Percentiles rank a stretch among this genome's conserved stretches.
phyloP scores from a whole-genome alignment of 2,888 invertebrate species.

The Diloba caeruleocephala region DNA sequence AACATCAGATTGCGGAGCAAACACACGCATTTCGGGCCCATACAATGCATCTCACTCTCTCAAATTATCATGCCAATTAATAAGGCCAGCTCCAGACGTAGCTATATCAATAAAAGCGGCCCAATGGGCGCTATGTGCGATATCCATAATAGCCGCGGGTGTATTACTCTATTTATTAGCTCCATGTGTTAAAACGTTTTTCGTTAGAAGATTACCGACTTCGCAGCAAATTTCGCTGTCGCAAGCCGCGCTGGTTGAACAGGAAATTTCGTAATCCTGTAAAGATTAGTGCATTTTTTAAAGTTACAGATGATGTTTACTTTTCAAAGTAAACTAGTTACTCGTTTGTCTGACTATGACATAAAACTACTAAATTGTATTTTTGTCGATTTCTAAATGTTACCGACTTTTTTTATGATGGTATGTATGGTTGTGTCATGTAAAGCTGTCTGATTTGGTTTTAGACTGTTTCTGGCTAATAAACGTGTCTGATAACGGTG shows the following conservation, averaged over 20 bases:
- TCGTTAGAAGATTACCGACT: conserved; percentile 62
- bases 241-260: conserved; percentile 76
- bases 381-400: too few relatives aligned
- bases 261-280: conserved; percentile 59
- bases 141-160: conserved; percentile 74
- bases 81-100: conserved; percentile 60
- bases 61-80: conserved; percentile 63
- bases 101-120: conserved; percentile 76
- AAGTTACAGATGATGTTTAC: too few relatives aligned
- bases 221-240: conserved; percentile 78
- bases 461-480: too few relatives aligned
- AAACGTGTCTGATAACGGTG: too few relatives aligned
- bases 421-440: too few relatives aligned
- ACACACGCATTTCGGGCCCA: conserved; percentile 77
- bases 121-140: conserved; percentile 76
- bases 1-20: conserved; percentile 79
- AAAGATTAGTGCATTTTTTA: background rate
- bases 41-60: conserved; percentile 70
- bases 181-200: conserved; percentile 73
- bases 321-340: too few relatives aligned
- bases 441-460: too few relatives aligned
- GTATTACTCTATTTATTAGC: conserved; percentile 76
- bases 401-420: too few relatives aligned
- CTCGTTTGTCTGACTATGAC: too few relatives aligned
- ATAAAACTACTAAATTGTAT: too few relatives aligned